These are phyloP conservation scores for Ectropis grisescens DNA, from an alignment of 1,140 invertebrate species.

Conservation along the genomic window DNA sequence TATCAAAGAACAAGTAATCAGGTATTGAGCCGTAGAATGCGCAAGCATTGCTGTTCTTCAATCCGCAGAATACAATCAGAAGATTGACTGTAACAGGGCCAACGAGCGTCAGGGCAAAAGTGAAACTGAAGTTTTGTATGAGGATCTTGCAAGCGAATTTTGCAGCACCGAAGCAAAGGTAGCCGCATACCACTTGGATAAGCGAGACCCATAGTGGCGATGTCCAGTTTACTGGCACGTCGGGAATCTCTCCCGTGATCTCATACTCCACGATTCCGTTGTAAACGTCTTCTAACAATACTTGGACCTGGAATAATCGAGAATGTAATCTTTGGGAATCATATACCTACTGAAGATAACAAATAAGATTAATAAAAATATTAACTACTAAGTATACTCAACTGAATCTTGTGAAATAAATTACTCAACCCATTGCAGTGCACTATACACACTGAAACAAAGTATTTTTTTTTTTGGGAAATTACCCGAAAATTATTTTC, in stretches of 20 bases:
- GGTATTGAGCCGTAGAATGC: slow-evolving; percentile 87
- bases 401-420: no score
- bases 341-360: background rate
- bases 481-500: no score
- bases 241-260: slow-evolving; percentile 76
- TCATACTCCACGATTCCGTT: slow-evolving; percentile 77
- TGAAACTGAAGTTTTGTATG: slow-evolving; percentile 96
- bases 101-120: slow-evolving; percentile 92
- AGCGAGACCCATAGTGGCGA: slow-evolving; percentile 83
- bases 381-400: no score
- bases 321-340: no score
- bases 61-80: slow-evolving; percentile 88
- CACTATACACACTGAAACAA: no score
- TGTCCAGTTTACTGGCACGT: slow-evolving; percentile 73
- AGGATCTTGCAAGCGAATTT: slow-evolving; percentile 97
- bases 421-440: no score
- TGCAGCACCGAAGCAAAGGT: slow-evolving; percentile 88
- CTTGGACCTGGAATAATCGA: slow-evolving; percentile 71
- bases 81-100: slow-evolving; percentile 91
- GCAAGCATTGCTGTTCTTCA: slow-evolving; percentile 86
- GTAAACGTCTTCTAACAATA: slow-evolving; percentile 59
- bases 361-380: no score
- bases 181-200: slow-evolving; percentile 84
- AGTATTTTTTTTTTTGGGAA: no score
- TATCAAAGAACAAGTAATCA: slow-evolving; percentile 91